phyloP scores from a whole-genome alignment of 2,797 vertebrate genomes.

The Sphenopsis melanotis region DNA sequence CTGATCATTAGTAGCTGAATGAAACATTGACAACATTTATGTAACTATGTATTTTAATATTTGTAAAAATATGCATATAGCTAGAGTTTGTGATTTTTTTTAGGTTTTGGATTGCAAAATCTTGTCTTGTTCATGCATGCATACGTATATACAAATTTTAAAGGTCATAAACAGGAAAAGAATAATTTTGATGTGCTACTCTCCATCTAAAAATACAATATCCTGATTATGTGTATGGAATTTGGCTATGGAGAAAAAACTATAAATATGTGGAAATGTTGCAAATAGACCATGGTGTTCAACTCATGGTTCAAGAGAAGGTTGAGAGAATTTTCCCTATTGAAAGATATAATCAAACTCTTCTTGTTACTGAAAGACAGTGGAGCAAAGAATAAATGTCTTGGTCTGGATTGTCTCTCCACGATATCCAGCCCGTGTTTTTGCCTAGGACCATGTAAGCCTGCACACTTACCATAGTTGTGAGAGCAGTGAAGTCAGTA shows the following conservation, averaged over 20 bases:
- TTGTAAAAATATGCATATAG: background rate
- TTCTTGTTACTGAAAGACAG: background rate
- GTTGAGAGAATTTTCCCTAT: rapidly evolving
- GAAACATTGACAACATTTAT: background rate
- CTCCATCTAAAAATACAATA: background rate
- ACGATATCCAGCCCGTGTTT: rapidly evolving
- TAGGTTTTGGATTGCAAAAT: background rate
- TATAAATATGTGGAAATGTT: background rate
- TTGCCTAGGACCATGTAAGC: background rate
- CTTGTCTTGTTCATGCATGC: background rate
- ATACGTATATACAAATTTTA: background rate
- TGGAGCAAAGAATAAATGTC: background rate
- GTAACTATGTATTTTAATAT: background rate
- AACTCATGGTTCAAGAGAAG: background rate
- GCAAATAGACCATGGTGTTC: background rate
- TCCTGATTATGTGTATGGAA: background rate
- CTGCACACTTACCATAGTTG: background rate
- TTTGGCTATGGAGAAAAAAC: background rate
- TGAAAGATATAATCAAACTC: background rate
- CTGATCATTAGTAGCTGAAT: background rate
- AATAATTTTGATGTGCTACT: background rate
- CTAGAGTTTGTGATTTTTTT: background rate
- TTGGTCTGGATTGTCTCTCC: background rate
- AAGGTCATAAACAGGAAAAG: background rate
- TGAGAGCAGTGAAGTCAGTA: background rate